Conservation (phyloP, 2,888 invertebrate species). For the Ichneumon xanthorius region DNA sequence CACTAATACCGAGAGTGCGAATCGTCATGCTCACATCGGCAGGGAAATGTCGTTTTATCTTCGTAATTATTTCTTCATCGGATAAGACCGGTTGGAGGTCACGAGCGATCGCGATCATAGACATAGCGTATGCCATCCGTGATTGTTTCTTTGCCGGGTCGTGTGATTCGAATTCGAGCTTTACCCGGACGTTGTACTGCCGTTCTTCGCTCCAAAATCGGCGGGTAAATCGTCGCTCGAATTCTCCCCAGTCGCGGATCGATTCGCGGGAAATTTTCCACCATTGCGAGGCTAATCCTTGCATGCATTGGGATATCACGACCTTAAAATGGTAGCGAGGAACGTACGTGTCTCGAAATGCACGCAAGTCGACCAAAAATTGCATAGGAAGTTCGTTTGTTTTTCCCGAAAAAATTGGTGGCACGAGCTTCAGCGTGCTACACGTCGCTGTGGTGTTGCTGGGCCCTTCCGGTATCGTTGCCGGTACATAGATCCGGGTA, state of each 20-base stretch:
- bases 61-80: background rate
- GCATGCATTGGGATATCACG: conserved; percentile 2
- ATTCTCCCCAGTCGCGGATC: conserved; percentile 18
- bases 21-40: background rate
- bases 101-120: background rate
- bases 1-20: background rate
- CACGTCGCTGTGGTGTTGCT: background rate
- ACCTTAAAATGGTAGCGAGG: conserved; percentile 20
- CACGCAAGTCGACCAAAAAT: background rate
- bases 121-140: background rate
- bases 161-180: conserved; percentile 4
- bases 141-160: background rate
- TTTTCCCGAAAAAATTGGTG: background rate
- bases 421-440: background rate
- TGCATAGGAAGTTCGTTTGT: conserved; percentile 12
- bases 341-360: conserved; percentile 2
- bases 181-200: background rate
- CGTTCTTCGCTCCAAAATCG: conserved; percentile 26
- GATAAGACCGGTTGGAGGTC: background rate
- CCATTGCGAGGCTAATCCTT: conserved; percentile 7
- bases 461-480: background rate
- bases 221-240: background rate
- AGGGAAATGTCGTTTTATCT: background rate
- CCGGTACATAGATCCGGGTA: background rate
- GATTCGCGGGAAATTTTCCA: conserved; percentile 6